Evolutionary conservation across 2,888 invertebrate species (phyloP).

Genomic region (Fragum fragum): DNA sequence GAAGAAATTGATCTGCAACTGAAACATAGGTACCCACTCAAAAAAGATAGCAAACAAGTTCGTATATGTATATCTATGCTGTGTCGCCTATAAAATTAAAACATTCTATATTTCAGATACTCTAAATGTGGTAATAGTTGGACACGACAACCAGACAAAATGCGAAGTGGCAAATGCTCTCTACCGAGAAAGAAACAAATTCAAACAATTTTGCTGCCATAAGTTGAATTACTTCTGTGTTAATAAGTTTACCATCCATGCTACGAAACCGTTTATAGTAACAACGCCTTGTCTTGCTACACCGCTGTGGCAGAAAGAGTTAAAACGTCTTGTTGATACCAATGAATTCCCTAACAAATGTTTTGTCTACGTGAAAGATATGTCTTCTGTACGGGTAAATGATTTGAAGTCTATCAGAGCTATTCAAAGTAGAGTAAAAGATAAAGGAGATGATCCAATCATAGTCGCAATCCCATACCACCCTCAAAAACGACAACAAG

Average conservation of each 20-base stretch:
- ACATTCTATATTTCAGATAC: background rate
- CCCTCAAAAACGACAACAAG: background rate
- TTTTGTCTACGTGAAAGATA: constrained; percentile 18
- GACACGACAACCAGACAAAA: constrained; percentile 12
- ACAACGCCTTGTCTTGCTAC: constrained; percentile 7
- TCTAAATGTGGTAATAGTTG: constrained; percentile 1
- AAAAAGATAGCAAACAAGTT: too few relatives aligned
- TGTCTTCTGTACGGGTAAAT: background rate
- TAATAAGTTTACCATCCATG: background rate
- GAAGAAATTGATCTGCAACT: too few relatives aligned
- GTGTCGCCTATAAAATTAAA: background rate
- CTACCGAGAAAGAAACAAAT: background rate
- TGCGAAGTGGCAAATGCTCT: constrained; percentile 29
- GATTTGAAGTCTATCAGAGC: background rate
- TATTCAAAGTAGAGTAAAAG: background rate
- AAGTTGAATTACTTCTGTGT: background rate
- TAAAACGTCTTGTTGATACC: background rate
- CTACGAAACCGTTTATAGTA: background rate
- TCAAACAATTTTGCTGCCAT: constrained; percentile 16
- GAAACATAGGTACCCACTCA: too few relatives aligned
- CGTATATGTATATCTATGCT: too few relatives aligned
- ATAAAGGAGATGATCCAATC: background rate
- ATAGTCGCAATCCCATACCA: background rate
- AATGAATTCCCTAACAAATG: constrained; percentile 1
- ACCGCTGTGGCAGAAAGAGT: background rate